Evolutionary conservation across 2,888 invertebrate species (phyloP), one percentile per base, ranked within the genome.

Genomic region (Spilosoma lubricipeda): DNA sequence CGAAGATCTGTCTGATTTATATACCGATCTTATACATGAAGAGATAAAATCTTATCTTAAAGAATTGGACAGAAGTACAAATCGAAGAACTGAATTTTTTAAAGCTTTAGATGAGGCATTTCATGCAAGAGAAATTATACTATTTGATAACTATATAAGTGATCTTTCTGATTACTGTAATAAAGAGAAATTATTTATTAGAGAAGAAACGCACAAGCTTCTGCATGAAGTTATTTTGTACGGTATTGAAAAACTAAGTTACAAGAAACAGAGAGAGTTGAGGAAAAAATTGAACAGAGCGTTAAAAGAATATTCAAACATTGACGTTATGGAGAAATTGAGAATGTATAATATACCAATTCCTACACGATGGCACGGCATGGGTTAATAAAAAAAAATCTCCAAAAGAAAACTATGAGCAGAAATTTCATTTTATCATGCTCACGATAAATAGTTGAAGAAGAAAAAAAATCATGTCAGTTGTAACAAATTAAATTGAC

Each of bases 131-230:
- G 88, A 93, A 74, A 84, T 83, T 20, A 68, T 84, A 15, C 27
- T 78, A 1, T 92, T 93, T 39, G 81, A 84, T 1, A 89, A 93
- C 72, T 93, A 92, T 73, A 76, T 92, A 52, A 66, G 76, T 11
- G 84, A 87, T 71, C 69, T 89, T n/a, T 76, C 67, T 52, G 85
- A 87, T 71, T 89, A 80, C 33, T 86, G 85, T 0, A 81, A 77
- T 18, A 73, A 74, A 27, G 75, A 82, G 18, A 87, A 85, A 56
- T 64, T 72, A 0, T 63, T n/a, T 7, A 82, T 89, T 18, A 9
- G 75, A 13, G 71, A 82, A 3, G 85, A 89, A 77, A 86, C 89
- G 15, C 69, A 75, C 0, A 85, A 81, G 63, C 15, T 89, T 3
- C 13, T 88, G 1, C 71, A 77, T 36, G 68, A 81, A 36, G 75